phyloP scores from a whole-genome alignment of 2,888 invertebrate species.

The Branchellion lobata region DNA sequence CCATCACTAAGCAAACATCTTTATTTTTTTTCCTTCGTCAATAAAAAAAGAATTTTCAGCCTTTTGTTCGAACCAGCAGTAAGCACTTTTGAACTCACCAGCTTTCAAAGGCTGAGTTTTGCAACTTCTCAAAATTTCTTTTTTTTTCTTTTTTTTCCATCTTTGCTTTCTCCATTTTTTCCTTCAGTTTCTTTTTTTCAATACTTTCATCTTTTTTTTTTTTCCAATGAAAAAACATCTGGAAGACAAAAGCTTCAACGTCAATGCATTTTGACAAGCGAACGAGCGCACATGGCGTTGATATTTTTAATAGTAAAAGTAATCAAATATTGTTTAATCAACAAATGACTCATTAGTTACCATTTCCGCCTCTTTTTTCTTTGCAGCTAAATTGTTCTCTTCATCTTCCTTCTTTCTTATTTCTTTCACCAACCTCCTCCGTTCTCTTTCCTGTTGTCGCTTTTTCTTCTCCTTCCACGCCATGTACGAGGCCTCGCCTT shows the following conservation, averaged over 20 bases:
- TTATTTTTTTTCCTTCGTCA: conserved; percentile 8
- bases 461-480: conserved; percentile 37
- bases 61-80: too few relatives aligned
- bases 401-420: neutral
- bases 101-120: conserved; percentile 15
- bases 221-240: conserved; percentile 39
- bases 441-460: neutral
- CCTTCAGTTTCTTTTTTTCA: neutral
- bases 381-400: conserved; percentile 9
- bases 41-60: neutral
- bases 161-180: conserved; percentile 8
- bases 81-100: too few relatives aligned
- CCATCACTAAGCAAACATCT: neutral
- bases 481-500: conserved; percentile 3
- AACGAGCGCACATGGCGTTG: too few relatives aligned
- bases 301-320: too few relatives aligned
- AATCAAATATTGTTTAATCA: neutral
- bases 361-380: conserved; percentile 32
- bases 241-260: neutral
- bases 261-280: neutral
- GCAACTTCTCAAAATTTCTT: neutral
- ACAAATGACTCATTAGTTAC: too few relatives aligned
- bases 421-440: conserved; percentile 13
- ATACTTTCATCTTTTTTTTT: conserved; percentile 23
- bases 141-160: conserved; percentile 30